A percentile compares a stretch with the other conserved stretches of the same genome.
phyloP scores from a whole-genome alignment of 2,888 invertebrate genomes.

The Rhimphoctona megacephalus region DNA sequence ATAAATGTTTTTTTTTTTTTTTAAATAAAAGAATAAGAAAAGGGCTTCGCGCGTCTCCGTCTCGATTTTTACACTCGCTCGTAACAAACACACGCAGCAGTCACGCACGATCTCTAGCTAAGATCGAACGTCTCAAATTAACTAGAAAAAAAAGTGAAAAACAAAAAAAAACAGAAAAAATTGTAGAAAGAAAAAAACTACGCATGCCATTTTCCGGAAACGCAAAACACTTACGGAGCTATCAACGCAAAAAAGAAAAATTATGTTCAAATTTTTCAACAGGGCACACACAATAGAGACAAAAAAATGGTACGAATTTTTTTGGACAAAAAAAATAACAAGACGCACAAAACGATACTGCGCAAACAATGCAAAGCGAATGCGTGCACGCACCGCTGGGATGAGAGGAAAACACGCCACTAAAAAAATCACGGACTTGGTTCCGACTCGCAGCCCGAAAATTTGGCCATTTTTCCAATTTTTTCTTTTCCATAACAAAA shows the following conservation, averaged over 20 bases:
- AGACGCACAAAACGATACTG: slow-evolving; percentile 70
- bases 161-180: slow-evolving; percentile 30
- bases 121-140: slow-evolving; percentile 65
- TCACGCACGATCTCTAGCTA: slow-evolving; percentile 75
- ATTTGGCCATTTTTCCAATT: background rate
- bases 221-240: slow-evolving; percentile 51
- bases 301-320: slow-evolving; percentile 34
- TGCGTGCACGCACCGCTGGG: slow-evolving; percentile 43
- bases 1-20: slow-evolving; percentile 3
- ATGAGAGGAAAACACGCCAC: slow-evolving; percentile 14
- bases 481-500: slow-evolving; percentile 12
- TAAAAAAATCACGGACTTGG: slow-evolving; percentile 31
- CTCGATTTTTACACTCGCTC: slow-evolving; percentile 65
- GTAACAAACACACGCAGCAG: slow-evolving; percentile 74
- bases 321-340: slow-evolving; percentile 27
- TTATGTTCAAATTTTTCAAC: background rate
- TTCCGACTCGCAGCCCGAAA: slow-evolving; percentile 42
- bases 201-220: slow-evolving; percentile 63
- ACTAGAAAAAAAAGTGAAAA: slow-evolving; percentile 64
- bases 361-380: slow-evolving; percentile 70
- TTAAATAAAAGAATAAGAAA: slow-evolving; percentile 53
- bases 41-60: slow-evolving; percentile 68
- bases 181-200: slow-evolving; percentile 49
- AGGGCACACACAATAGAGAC: slow-evolving; percentile 45
- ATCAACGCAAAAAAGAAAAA: slow-evolving; percentile 43